A percentile compares a stretch with the other conserved stretches of the same genome.
phyloP scores from a whole-genome alignment of 1,140 invertebrate species.

The Mylabris phalerata region DNA sequence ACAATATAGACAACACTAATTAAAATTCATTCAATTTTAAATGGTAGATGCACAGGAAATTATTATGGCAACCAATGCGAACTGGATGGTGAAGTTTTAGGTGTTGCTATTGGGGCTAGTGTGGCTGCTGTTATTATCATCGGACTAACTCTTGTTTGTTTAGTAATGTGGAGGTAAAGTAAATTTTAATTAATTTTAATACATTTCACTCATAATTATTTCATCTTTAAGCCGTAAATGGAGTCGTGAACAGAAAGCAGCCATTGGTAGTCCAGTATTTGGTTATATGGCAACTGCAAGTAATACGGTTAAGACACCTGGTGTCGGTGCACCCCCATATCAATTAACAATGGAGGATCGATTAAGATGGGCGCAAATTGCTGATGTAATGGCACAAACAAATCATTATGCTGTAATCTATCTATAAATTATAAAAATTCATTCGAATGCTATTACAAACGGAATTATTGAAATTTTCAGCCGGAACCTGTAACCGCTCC shows the following conservation, averaged over 20 bases:
- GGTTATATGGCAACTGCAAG: constrained; percentile 66
- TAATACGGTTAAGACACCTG: constrained; percentile 60
- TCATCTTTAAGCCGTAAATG: constrained; percentile 65
- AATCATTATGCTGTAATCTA: constrained; percentile 71
- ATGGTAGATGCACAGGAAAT: constrained; percentile 66
- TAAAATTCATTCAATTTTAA: not conserved
- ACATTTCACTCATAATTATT: not conserved
- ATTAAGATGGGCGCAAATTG: constrained; percentile 76
- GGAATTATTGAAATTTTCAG: constrained; percentile 37
- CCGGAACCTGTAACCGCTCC: constrained; percentile 58
- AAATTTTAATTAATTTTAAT: no score
- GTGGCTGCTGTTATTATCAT: constrained; percentile 83
- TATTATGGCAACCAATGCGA: constrained; percentile 85
- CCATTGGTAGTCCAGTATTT: constrained; percentile 70
- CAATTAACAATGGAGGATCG: constrained; percentile 67
- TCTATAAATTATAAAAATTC: not conserved
- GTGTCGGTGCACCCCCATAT: constrained; percentile 56
- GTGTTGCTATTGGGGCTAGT: constrained; percentile 82
- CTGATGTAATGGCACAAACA: constrained; percentile 73
- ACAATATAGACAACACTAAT: no score
- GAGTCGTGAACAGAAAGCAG: constrained; percentile 78
- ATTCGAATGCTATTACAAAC: not conserved
- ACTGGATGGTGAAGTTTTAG: constrained; percentile 84
- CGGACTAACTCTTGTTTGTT: constrained; percentile 73
- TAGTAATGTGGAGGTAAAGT: constrained; percentile 82